Conservation (phyloP, 2,888 invertebrate species). For the Danaus chrysippus region DNA sequence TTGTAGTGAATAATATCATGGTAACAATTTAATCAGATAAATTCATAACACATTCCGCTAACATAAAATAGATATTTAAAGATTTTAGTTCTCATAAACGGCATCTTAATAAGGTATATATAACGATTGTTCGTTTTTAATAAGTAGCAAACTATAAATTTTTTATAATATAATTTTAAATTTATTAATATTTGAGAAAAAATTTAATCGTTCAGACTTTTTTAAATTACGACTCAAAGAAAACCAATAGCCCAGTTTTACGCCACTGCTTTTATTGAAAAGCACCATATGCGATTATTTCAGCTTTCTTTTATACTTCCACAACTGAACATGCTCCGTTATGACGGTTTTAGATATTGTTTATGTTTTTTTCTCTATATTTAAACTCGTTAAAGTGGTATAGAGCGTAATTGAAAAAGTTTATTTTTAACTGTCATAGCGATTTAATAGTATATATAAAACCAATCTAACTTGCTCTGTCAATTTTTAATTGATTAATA, state of each 20-base stretch:
- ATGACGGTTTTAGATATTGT: constrained; percentile 42
- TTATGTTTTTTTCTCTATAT: constrained; percentile 30
- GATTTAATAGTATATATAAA: neutral
- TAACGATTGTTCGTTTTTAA: no score
- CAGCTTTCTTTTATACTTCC: constrained; percentile 49
- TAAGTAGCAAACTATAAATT: no score
- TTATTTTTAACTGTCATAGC: neutral
- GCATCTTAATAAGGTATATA: no score
- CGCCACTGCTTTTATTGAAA: constrained; percentile 67
- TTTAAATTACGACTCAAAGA: constrained; percentile 45
- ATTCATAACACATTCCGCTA: no score
- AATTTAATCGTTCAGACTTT: constrained; percentile 14
- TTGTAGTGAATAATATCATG: no score
- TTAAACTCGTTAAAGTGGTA: constrained; percentile 2
- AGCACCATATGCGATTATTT: constrained; percentile 49
- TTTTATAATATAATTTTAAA: neutral
- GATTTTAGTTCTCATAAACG: no score
- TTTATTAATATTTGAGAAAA: neutral
- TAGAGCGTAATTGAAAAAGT: constrained; percentile 1
- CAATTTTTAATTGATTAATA: no score
- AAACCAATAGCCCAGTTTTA: constrained; percentile 63
- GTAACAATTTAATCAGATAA: no score
- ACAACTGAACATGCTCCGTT: constrained; percentile 45
- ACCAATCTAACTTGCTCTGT: no score
- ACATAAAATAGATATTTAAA: no score